A percentile compares a stretch with the other conserved stretches of the same genome.
These are phyloP conservation scores for Xenopus laevis DNA, from an alignment of 2,113 vertebrate species.

Conservation along the genomic window DNA sequence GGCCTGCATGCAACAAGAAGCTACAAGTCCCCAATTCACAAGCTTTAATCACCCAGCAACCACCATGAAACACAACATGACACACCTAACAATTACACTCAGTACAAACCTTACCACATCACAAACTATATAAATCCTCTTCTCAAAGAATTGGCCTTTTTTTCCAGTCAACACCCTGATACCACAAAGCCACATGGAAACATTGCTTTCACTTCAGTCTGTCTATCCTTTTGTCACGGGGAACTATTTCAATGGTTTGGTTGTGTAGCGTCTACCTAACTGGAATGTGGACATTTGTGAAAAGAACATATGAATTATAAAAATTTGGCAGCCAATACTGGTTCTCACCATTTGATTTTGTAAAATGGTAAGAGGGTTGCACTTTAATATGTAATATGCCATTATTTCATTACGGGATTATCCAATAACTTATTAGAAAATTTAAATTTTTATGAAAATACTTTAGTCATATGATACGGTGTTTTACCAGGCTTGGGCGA, in stretches of 20 bases:
- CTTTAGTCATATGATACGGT: too few relatives aligned
- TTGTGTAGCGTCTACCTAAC: neutral
- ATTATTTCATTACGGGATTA: too few relatives aligned
- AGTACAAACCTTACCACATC: constrained; percentile 24
- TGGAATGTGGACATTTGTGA: too few relatives aligned
- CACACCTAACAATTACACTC: constrained; percentile 39
- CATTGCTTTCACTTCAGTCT: neutral
- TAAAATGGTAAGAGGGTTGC: too few relatives aligned
- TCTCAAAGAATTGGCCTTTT: neutral
- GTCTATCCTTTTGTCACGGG: neutral
- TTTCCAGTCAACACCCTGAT: neutral
- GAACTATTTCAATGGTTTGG: neutral
- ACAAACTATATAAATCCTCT: constrained; percentile 14
- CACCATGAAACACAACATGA: constrained; percentile 37
- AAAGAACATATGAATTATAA: too few relatives aligned
- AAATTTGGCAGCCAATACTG: too few relatives aligned
- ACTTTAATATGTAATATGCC: too few relatives aligned
- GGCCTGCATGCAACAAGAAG: neutral
- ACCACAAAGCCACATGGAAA: constrained; percentile 3
- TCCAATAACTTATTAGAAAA: too few relatives aligned
- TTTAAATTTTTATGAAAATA: too few relatives aligned
- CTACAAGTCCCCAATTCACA: constrained; percentile 17
- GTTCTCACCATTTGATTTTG: too few relatives aligned
- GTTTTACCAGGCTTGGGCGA: too few relatives aligned
- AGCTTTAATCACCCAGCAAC: constrained; percentile 15